Conservation (phyloP, 2,797 vertebrate species). For the Microchirus variegatus region DNA sequence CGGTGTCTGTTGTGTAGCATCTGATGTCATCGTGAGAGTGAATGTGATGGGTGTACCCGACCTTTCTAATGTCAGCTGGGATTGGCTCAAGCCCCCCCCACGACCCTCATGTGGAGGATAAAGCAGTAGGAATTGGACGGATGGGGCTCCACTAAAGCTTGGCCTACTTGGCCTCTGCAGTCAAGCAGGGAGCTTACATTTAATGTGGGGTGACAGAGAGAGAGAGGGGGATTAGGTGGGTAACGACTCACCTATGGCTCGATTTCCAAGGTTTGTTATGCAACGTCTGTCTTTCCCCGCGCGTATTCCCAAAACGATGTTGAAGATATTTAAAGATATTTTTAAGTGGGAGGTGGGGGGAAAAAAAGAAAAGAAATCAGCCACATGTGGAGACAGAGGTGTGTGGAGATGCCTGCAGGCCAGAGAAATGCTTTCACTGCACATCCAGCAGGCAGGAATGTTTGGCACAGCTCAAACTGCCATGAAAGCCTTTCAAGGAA, state of each 20-base stretch:
- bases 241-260: constrained; percentile 3
- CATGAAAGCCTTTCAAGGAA: constrained; percentile 66
- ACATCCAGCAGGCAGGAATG: constrained; percentile 52
- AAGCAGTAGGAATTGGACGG: no score
- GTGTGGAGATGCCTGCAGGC: constrained; percentile 24
- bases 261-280: constrained; percentile 9
- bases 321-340: constrained; percentile 16
- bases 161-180: constrained; percentile 11
- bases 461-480: constrained; percentile 47
- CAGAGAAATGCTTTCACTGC: constrained; percentile 45
- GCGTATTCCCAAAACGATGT: not conserved
- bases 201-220: not conserved
- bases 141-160: constrained; percentile 1
- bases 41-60: no score
- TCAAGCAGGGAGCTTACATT: not conserved
- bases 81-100: no score
- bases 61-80: no score
- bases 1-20: no score
- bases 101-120: no score
- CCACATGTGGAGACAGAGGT: constrained; percentile 15
- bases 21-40: no score
- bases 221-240: not conserved
- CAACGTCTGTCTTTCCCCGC: not conserved
- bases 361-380: constrained; percentile 3
- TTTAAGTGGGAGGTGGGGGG: not conserved